These are phyloP conservation scores for Electrophaes corylata DNA, from an alignment of 2,888 invertebrate species.

Conservation along the genomic window DNA sequence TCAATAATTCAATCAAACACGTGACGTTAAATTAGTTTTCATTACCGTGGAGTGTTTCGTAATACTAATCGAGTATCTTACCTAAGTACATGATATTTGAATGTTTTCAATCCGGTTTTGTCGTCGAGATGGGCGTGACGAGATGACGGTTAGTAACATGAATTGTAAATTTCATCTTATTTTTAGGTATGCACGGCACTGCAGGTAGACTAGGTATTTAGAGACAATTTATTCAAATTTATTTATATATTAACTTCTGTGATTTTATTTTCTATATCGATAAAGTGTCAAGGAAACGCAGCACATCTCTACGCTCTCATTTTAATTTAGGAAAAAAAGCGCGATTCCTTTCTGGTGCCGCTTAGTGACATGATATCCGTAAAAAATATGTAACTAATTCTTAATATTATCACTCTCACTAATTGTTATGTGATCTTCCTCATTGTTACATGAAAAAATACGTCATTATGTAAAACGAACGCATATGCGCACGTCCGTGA, in stretches of 20 bases:
- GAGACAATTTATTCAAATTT: too few relatives aligned
- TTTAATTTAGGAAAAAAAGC: too few relatives aligned
- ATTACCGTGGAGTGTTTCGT: conserved; percentile 34
- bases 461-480: conserved; percentile 43
- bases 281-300: not conserved
- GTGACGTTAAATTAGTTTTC: conserved; percentile 33
- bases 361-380: conserved; percentile 14
- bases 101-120: conserved; percentile 44
- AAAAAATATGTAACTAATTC: conserved; percentile 4
- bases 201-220: not conserved
- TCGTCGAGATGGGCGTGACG: conserved; percentile 50
- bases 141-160: conserved; percentile 47
- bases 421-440: conserved; percentile 24
- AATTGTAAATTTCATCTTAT: conserved; percentile 36
- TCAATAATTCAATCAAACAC: conserved; percentile 34
- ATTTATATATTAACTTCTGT: not conserved
- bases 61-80: conserved; percentile 29
- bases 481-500: conserved; percentile 67
- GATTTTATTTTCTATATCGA: not conserved
- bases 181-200: not conserved
- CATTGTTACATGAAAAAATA: conserved; percentile 36
- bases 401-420: conserved; percentile 26
- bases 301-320: not conserved
- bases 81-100: conserved; percentile 22
- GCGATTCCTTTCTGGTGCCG: too few relatives aligned